These are phyloP conservation scores for Esox masquinongy DNA, from an alignment of 2,797 vertebrate species.

Conservation along the genomic window DNA sequence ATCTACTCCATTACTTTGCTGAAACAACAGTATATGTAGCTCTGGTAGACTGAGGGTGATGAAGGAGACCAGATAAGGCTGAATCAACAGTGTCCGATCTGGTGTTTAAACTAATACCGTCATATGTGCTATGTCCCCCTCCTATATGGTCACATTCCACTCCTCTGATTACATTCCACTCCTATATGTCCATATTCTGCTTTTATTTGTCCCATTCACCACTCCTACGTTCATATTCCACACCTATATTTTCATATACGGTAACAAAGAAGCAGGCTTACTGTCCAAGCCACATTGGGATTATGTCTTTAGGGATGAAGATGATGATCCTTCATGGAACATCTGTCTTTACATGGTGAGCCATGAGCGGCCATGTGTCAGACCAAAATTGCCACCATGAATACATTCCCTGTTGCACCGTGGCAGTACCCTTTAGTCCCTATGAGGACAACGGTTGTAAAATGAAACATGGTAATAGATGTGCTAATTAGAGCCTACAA, in stretches of 20 bases:
- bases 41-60: background rate
- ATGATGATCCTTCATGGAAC: background rate
- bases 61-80: background rate
- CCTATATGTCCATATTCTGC: too few species aligned
- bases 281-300: background rate
- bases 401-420: background rate
- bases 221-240: too few species aligned
- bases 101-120: background rate
- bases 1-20: conserved; percentile 9
- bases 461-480: conserved; percentile 15
- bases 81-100: background rate
- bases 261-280: background rate
- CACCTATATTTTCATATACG: too few species aligned
- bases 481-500: conserved; percentile 13
- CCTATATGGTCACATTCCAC: background rate
- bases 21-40: conserved; percentile 13
- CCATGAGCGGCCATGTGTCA: background rate
- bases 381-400: background rate
- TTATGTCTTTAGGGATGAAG: background rate
- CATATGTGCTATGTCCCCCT: background rate
- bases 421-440: background rate
- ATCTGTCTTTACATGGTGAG: background rate
- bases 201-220: too few species aligned
- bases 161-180: background rate
- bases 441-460: background rate